These are phyloP conservation scores for Pollachius pollachius DNA, from an alignment of 2,113 vertebrate genomes.

Conservation along the genomic window DNA sequence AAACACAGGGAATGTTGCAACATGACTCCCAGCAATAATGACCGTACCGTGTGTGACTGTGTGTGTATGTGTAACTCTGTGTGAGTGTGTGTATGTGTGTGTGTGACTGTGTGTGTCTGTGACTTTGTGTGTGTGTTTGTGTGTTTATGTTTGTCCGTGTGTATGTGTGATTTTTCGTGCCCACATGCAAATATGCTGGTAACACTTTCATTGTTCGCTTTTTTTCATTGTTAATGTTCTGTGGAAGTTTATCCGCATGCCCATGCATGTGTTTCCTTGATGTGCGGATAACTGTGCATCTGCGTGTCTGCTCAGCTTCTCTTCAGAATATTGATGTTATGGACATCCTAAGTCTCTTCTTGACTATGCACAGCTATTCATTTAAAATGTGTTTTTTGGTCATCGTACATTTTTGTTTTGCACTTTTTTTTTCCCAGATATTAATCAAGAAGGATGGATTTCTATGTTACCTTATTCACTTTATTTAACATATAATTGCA, in stretches of 20 bases:
- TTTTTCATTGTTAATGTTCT: neutral
- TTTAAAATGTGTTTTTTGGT: no score
- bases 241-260: neutral
- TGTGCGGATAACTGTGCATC: no score
- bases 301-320: no score
- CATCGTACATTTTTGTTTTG: no score
- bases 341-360: neutral
- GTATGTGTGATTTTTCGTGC: neutral
- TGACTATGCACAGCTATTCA: no score
- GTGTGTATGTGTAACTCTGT: constrained; percentile 1
- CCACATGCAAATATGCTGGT: no score
- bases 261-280: no score
- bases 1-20: constrained; percentile 48
- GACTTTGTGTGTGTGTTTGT: neutral
- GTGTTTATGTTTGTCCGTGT: neutral
- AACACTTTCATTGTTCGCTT: neutral
- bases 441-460: no score
- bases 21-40: constrained; percentile 40
- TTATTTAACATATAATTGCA: no score
- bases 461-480: no score
- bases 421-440: no score
- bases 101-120: neutral
- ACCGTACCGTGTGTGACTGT: constrained; percentile 22
- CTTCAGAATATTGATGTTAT: constrained; percentile 39
- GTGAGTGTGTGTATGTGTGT: constrained; percentile 14